Evolutionary conservation across 2,113 vertebrate genomes (phyloP).

Genomic region (Callospermophilus lateralis): DNA sequence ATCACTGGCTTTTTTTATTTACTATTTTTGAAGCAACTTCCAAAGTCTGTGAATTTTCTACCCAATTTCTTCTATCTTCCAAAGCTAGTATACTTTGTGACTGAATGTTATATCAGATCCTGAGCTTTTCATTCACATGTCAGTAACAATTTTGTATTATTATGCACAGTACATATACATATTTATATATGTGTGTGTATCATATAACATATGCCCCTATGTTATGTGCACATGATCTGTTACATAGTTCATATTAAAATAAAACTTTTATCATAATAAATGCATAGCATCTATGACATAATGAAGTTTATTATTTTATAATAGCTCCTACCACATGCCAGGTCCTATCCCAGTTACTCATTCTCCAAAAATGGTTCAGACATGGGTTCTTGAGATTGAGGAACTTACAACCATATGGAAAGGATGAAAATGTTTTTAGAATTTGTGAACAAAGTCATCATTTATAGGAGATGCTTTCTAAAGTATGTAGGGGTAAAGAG

Average conservation of each 20-base stretch:
- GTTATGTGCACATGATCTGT: no score
- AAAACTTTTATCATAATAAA: background rate
- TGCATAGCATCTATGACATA: background rate
- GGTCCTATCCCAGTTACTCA: background rate
- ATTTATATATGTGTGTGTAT: no score
- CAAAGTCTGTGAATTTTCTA: constrained; percentile 9
- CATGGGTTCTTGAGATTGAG: constrained; percentile 5
- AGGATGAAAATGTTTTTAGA: background rate
- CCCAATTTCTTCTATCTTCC: constrained; percentile 5
- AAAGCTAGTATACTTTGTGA: constrained; percentile 23
- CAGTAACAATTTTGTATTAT: constrained; percentile 26
- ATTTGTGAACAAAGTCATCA: constrained; percentile 19
- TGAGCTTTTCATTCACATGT: constrained; percentile 38
- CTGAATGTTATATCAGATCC: background rate
- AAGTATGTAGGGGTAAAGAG: constrained; percentile 33
- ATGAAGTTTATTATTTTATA: constrained; percentile 30
- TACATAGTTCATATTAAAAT: background rate
- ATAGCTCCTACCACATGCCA: background rate
- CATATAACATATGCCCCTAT: background rate
- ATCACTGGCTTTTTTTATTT: background rate
- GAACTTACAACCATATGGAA: background rate
- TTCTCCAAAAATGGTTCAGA: constrained; percentile 1
- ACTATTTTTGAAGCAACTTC: constrained; percentile 24
- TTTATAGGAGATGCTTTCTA: constrained; percentile 28
- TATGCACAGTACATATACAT: background rate